Evolutionary conservation across 2,888 invertebrate species (phyloP).

Genomic region (Drosophila macrospina): DNA sequence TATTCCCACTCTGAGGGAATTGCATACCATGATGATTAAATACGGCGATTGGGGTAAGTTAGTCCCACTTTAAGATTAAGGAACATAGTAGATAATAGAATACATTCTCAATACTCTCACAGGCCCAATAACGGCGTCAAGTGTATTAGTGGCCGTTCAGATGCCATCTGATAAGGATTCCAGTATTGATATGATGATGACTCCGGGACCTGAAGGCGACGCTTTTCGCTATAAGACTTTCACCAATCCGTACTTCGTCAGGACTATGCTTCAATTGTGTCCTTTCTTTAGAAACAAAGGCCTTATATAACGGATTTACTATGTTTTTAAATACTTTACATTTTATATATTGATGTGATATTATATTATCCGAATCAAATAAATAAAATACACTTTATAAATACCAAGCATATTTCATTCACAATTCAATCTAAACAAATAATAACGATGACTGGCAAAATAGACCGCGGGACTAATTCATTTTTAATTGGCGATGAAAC

Average conservation of each 20-base stretch:
- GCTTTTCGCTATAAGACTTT: constrained; percentile 58
- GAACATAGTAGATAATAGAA: not conserved
- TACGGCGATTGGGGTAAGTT: constrained; percentile 76
- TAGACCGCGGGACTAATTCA: not conserved
- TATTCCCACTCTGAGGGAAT: constrained; percentile 73
- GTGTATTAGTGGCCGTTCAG: constrained; percentile 57
- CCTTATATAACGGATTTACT: constrained; percentile 24
- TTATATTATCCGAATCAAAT: constrained; percentile 15
- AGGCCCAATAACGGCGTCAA: constrained; percentile 68
- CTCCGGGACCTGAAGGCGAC: constrained; percentile 66
- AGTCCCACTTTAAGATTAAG: no score
- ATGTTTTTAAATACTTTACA: not conserved
- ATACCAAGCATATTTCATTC: not conserved
- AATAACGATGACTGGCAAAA: not conserved
- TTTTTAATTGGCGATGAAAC: no score
- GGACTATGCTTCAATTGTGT: constrained; percentile 73
- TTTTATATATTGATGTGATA: constrained; percentile 3
- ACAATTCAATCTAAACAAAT: not conserved
- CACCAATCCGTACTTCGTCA: constrained; percentile 69
- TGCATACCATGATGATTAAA: constrained; percentile 75
- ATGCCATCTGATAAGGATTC: constrained; percentile 77
- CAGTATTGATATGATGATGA: constrained; percentile 67
- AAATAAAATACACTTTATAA: no score
- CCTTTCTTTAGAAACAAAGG: constrained; percentile 82
- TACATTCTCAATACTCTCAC: not conserved